phyloP scores from a whole-genome alignment of 2,888 invertebrate genomes.

The Drepana falcataria region DNA sequence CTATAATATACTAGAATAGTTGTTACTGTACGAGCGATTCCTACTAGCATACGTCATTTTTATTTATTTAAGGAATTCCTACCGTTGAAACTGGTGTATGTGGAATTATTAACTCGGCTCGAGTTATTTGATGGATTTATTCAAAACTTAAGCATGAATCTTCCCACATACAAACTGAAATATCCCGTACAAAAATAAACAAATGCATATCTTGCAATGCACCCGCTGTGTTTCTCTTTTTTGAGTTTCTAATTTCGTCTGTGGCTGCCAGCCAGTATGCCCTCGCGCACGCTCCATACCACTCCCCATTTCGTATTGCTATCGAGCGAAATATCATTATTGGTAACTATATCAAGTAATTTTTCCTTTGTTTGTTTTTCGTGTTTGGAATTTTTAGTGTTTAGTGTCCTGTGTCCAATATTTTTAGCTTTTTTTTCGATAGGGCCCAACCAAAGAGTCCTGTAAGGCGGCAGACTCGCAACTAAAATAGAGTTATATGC shows the following conservation, averaged over 20 bases:
- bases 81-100: background rate
- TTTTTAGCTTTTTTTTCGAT: constrained; percentile 28
- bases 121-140: background rate
- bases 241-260: constrained; percentile 68
- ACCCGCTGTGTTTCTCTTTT: constrained; percentile 64
- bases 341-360: constrained; percentile 31
- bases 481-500: background rate
- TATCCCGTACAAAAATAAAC: constrained; percentile 50
- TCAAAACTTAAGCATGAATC: background rate
- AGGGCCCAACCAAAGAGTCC: constrained; percentile 58
- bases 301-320: constrained; percentile 40
- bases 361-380: background rate
- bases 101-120: background rate
- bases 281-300: constrained; percentile 58
- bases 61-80: too few relatives aligned
- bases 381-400: background rate
- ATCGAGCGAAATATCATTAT: constrained; percentile 9
- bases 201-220: constrained; percentile 70
- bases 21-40: too few relatives aligned
- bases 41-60: too few relatives aligned
- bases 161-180: constrained; percentile 9
- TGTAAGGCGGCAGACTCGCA: constrained; percentile 42
- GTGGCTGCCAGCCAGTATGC: constrained; percentile 69
- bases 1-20: too few relatives aligned
- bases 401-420: constrained; percentile 7